Evolutionary conservation across 2,797 vertebrate genomes (phyloP), one percentile per base, ranked within the genome.

Genomic region (Amazonetta brasiliensis): DNA sequence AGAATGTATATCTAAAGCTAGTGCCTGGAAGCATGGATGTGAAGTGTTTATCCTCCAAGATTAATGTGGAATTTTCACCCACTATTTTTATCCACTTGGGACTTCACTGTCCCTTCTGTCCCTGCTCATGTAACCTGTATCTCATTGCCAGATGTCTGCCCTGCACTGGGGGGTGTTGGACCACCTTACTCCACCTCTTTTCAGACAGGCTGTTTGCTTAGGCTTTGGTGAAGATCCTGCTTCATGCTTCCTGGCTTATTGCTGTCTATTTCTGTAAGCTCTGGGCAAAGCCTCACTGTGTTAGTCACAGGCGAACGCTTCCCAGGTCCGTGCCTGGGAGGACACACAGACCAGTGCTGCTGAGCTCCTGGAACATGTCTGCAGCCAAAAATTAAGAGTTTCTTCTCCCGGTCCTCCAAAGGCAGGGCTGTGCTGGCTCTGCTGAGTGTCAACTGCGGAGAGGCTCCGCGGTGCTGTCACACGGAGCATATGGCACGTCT

Each of bases 401-500:
- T n/a, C 19, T 28, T 56, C 55, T 56, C 54, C 30, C 4, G 19
- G 54, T n/a, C 54, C 11, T 56, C 33, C 33, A 37, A 11, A 26
- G 25, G 33, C 33, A 59, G 58, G n/a, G 10, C 22, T 25, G 23
- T 60, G 35, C 56, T 58, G 20, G 56, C 23, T 60, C 23, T 60
- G 33, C 58, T 37, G 58, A 18, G 58, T 23, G 14, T 35, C 35
- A 37, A 25, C 62, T 69, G 31, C n/a, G 2, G 55, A 31, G 60
- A 2, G n/a, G 10, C 46, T 43, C 62, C 2, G 11, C 12, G 0
- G 5, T 71, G 30, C 11, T 0, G 1, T 15, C 9, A 11, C 4
- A 0, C 4, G 15, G 43, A 28, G 3, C 1, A 0, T 14, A 18
- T 30, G 6, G 2, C 33, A 9, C 9, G 0, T 23, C 12, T 21